Evolutionary conservation across 2,113 vertebrate species (phyloP).

Genomic region (Alligator mississippiensis): DNA sequence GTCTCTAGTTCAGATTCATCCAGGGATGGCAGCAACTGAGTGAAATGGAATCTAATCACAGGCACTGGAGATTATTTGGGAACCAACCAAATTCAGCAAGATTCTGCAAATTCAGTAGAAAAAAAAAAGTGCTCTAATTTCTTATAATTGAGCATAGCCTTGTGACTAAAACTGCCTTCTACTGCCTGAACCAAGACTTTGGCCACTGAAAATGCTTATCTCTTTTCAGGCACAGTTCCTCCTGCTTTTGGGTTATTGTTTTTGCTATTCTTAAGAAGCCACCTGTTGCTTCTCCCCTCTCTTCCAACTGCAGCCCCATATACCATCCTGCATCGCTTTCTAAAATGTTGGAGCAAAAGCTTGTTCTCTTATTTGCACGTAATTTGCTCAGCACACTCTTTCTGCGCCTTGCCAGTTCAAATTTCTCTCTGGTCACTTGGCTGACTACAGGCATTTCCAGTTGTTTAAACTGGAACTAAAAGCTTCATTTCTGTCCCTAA

Average conservation of each 20-base stretch:
- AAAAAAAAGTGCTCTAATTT: background rate
- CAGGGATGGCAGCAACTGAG: constrained; percentile 9
- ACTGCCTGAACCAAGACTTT: background rate
- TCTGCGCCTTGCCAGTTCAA: background rate
- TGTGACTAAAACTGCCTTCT: background rate
- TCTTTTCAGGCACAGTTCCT: background rate
- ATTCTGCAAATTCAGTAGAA: background rate
- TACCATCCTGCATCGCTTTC: background rate
- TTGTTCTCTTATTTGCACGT: background rate
- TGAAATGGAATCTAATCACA: background rate
- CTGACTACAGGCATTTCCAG: background rate
- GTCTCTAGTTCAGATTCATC: constrained; percentile 10
- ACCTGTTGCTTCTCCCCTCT: background rate
- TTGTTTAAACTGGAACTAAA: background rate
- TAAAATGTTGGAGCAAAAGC: constrained; percentile 8
- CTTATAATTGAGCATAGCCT: background rate
- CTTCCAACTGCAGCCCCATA: accelerated
- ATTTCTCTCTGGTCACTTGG: background rate
- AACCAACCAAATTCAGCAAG: constrained; percentile 5
- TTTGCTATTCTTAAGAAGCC: background rate
- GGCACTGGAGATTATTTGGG: background rate
- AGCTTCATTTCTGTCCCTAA: constrained; percentile 13
- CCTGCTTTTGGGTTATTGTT: background rate
- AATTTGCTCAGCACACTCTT: background rate
- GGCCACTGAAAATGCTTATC: constrained; percentile 5